A percentile compares a stretch with the other conserved stretches of the same genome.
These are phyloP conservation scores for Tetramorium alpestre DNA, from an alignment of 1,140 invertebrate genomes.

Conservation along the genomic window DNA sequence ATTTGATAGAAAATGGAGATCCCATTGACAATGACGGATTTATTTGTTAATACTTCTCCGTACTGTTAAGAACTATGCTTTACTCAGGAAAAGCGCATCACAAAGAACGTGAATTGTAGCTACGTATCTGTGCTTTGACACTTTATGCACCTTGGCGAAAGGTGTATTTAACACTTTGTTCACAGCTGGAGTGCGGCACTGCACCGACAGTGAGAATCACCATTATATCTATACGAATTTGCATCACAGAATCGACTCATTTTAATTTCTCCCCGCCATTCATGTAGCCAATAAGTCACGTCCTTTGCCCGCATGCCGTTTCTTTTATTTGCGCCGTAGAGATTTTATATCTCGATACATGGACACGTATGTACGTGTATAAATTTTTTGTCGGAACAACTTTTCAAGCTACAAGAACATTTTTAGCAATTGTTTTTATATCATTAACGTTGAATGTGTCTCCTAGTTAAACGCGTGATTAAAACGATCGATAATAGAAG, in stretches of 20 bases:
- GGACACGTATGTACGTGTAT: neutral
- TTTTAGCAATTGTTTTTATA: neutral
- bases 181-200: conserved; percentile 83
- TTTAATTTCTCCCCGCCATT: conserved; percentile 75
- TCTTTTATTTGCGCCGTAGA: conserved; percentile 59
- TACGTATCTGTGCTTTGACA: conserved; percentile 76
- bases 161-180: conserved; percentile 83
- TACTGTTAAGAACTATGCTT: conserved; percentile 30
- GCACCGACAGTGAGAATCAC: conserved; percentile 82
- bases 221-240: conserved; percentile 73
- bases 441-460: neutral
- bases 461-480: neutral
- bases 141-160: conserved; percentile 79
- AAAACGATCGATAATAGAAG: neutral
- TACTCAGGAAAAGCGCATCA: conserved; percentile 50
- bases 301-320: conserved; percentile 68
- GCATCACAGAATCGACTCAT: conserved; percentile 67
- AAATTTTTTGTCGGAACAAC: neutral
- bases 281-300: conserved; percentile 78
- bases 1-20: neutral
- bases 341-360: neutral
- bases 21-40: neutral
- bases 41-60: conserved; percentile 5
- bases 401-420: neutral
- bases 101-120: conserved; percentile 75